A percentile compares a stretch with the other conserved stretches of the same genome.
phyloP scores from a whole-genome alignment of 2,888 invertebrate genomes.

The Stenodera caucasica region DNA sequence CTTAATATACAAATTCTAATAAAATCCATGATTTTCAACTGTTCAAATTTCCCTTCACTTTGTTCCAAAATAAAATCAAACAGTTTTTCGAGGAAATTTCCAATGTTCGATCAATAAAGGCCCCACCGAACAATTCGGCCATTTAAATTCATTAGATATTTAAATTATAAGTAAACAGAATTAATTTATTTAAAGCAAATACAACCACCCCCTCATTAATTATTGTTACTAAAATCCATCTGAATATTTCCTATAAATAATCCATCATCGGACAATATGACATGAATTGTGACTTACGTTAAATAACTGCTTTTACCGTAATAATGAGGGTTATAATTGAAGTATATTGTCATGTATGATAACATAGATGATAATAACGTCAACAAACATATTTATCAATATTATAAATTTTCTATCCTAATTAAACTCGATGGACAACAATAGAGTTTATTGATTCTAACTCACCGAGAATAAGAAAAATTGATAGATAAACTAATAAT shows the following conservation, averaged over 20 bases:
- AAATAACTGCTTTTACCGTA: slow-evolving; percentile 13
- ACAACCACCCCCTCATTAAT: neutral
- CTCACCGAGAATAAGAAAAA: no score
- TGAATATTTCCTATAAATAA: neutral
- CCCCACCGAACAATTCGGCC: neutral
- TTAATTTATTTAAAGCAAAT: neutral
- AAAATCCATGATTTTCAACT: no score
- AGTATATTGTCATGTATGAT: slow-evolving; percentile 9
- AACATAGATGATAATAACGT: no score
- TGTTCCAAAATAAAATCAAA: no score
- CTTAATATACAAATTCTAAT: no score
- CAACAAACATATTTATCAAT: no score
- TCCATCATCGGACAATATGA: slow-evolving; percentile 17
- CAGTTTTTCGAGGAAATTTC: neutral
- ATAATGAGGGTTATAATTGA: slow-evolving; percentile 11
- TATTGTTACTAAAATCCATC: neutral
- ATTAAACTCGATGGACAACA: no score
- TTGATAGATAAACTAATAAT: no score
- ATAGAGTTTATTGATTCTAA: no score
- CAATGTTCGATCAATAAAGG: neutral
- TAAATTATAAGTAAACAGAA: neutral
- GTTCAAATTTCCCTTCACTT: no score
- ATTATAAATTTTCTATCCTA: no score
- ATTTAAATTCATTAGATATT: neutral
- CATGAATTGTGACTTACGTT: slow-evolving; percentile 21